Percentiles rank a stretch among this genome's conserved stretches.
These are phyloP conservation scores for Suncus etruscus DNA, from an alignment of 2,113 vertebrate species.

Conservation along the genomic window DNA sequence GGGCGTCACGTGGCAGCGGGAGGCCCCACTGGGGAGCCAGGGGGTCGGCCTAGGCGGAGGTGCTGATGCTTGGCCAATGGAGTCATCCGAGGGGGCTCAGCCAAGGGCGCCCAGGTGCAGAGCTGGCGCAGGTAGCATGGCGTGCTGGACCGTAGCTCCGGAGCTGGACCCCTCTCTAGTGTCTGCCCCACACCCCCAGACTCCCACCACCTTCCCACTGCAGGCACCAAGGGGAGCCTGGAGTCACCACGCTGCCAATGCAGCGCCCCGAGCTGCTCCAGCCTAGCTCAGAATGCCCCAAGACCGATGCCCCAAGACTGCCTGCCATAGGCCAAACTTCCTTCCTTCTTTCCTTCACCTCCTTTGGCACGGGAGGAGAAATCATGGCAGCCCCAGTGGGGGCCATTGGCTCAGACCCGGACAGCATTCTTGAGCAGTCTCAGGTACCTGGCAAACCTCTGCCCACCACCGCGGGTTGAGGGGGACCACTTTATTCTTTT, in stretches of 20 bases:
- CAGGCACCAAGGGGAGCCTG: too few species aligned
- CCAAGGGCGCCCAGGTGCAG: conserved; percentile 69
- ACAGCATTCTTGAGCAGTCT: not conserved
- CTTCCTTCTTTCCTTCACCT: not conserved
- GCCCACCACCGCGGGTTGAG: not conserved
- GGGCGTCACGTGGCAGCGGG: conserved; percentile 75
- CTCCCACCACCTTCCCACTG: too few species aligned
- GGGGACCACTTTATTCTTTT: too few species aligned
- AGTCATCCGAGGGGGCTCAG: conserved; percentile 46
- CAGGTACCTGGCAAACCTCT: not conserved
- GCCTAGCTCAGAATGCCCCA: not conserved
- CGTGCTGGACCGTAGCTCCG: too few species aligned
- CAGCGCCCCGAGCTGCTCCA: conserved; percentile 12
- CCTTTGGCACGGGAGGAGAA: not conserved
- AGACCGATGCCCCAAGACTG: not conserved
- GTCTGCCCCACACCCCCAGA: too few species aligned
- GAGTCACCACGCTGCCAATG: not conserved
- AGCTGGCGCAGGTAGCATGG: conserved; percentile 62
- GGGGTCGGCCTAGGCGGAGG: conserved; percentile 68
- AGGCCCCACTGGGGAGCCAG: conserved; percentile 68
- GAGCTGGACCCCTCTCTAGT: not conserved
- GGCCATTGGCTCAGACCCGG: not conserved
- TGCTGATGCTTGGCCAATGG: conserved; percentile 28
- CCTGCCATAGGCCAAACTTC: not conserved
- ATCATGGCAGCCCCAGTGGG: not conserved